These are phyloP conservation scores for Lateolabrax maculatus DNA, from an alignment of 2,797 vertebrate species.

Conservation along the genomic window DNA sequence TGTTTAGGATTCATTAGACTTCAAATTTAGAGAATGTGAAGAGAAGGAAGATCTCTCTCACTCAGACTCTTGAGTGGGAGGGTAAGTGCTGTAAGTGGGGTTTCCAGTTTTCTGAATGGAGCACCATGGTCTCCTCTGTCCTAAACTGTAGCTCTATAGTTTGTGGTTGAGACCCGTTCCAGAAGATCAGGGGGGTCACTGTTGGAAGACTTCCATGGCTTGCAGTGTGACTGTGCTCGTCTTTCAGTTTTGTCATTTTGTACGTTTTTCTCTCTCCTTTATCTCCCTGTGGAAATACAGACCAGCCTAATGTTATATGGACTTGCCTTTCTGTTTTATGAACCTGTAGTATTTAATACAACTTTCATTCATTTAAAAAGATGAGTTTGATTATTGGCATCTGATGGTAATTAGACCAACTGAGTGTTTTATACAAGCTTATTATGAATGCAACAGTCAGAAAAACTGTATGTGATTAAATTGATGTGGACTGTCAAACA, in stretches of 20 bases:
- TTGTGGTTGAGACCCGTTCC: not conserved
- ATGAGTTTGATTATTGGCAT: conserved; percentile 3
- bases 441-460: conserved; percentile 9
- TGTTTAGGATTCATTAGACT: conserved; percentile 32
- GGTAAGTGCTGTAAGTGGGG: not conserved
- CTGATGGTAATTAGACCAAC: conserved; percentile 16
- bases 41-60: conserved; percentile 12
- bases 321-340: not conserved
- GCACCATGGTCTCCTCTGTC: not conserved
- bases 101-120: not conserved
- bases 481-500: conserved; percentile 19
- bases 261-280: conserved; percentile 11
- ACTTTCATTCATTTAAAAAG: conserved; percentile 8
- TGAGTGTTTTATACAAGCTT: conserved; percentile 20
- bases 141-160: not conserved
- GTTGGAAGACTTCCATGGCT: conserved; percentile 3
- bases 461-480: not conserved
- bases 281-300: not conserved
- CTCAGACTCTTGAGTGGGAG: not conserved
- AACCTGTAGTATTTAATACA: conserved; percentile 1
- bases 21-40: conserved; percentile 13
- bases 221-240: conserved; percentile 16
- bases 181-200: not conserved
- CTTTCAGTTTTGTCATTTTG: not conserved
- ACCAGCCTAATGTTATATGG: not conserved